phyloP scores from a whole-genome alignment of 92 coral and sea anemone genomes.

The Palythoa caribaeorum region DNA sequence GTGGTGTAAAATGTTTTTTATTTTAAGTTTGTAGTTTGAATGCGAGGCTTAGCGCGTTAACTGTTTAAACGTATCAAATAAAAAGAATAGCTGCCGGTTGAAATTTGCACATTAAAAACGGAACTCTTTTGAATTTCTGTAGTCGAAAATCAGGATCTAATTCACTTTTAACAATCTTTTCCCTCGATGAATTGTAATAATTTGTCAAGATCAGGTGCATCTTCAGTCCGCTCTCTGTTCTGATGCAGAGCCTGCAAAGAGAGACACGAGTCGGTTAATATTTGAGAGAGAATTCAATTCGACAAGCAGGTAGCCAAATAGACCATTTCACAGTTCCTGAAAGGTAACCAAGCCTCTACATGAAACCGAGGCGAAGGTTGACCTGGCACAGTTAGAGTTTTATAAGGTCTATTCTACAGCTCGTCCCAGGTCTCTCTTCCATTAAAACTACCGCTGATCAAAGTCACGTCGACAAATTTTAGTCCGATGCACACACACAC shows the following conservation, averaged over 20 bases:
- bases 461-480: neutral
- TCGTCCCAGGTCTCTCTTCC: neutral
- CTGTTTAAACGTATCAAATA: neutral
- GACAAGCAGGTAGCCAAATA: neutral
- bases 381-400: no score
- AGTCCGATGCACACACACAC: no score
- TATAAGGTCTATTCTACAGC: neutral
- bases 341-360: no score
- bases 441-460: neutral
- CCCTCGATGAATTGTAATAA: slow-evolving; percentile 28
- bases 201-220: slow-evolving; percentile 63
- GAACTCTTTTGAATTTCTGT: neutral
- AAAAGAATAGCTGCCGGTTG: no score
- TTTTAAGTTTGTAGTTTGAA: neutral
- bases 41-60: neutral
- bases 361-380: no score
- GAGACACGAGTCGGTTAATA: neutral
- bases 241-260: slow-evolving; percentile 67
- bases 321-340: no score
- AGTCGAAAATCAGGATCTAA: neutral
- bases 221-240: slow-evolving; percentile 42
- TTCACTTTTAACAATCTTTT: slow-evolving; percentile 12
- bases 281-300: neutral
- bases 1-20: no score
- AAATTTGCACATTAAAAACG: neutral